These are phyloP conservation scores for Sylvietta virens DNA, from an alignment of 2,113 vertebrate species.

Conservation along the genomic window DNA sequence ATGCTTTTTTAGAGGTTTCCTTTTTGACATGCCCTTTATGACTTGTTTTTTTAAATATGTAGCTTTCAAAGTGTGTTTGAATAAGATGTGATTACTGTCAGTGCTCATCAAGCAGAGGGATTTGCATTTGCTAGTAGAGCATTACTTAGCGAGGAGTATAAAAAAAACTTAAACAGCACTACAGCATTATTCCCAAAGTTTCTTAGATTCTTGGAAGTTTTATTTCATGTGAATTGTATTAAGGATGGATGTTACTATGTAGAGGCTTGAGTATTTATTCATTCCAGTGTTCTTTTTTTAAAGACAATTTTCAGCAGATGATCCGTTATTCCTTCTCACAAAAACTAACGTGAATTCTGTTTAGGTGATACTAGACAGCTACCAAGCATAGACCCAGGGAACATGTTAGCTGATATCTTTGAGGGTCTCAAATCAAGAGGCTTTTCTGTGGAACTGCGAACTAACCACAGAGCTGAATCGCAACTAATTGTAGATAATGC, in stretches of 20 bases:
- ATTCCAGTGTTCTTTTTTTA: not conserved
- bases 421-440: slow-evolving; percentile 63
- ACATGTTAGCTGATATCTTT: slow-evolving; percentile 78
- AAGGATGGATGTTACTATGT: not conserved
- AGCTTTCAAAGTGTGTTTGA: not conserved
- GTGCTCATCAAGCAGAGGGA: not conserved
- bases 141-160: not conserved
- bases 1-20: not conserved
- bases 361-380: slow-evolving; percentile 83
- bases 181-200: not conserved
- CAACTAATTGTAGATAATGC: slow-evolving; percentile 83
- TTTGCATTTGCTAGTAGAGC: not conserved
- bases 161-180: not conserved
- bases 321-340: not conserved
- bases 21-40: not conserved
- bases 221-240: not conserved
- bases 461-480: slow-evolving; percentile 83
- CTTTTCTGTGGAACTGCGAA: slow-evolving; percentile 78
- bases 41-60: not conserved
- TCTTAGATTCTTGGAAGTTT: not conserved
- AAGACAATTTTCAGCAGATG: not conserved
- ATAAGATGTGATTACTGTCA: not conserved
- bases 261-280: not conserved
- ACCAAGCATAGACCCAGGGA: slow-evolving; percentile 85
- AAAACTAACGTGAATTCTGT: not conserved